Percentiles rank a stretch among this genome's conserved stretches.
Conservation (phyloP, 2,888 invertebrate species). For the Eretmocerus hayati region DNA sequence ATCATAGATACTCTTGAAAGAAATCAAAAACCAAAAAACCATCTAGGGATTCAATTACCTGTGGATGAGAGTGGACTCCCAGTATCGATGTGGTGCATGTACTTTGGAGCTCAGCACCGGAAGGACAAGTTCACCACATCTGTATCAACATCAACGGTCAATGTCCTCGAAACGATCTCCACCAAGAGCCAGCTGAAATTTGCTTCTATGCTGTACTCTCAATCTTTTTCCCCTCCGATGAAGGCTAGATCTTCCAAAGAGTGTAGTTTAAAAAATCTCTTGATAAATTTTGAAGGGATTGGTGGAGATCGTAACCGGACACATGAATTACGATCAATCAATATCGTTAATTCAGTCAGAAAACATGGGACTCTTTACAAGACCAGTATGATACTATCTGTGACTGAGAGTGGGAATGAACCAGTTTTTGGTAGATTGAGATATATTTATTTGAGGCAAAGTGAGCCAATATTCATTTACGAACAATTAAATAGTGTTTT, state of each 20-base stretch:
- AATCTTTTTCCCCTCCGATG: not conserved
- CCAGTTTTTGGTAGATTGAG: no score
- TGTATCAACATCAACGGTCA: not conserved
- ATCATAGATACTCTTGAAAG: conserved; percentile 6
- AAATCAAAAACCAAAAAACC: conserved; percentile 15
- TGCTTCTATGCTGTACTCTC: not conserved
- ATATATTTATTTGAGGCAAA: no score
- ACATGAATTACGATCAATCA: no score
- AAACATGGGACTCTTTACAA: no score
- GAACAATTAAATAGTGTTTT: no score
- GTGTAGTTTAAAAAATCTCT: not conserved
- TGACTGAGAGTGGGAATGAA: no score
- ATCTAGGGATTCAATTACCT: conserved; percentile 2
- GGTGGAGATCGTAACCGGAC: no score
- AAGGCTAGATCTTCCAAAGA: not conserved
- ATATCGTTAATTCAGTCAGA: no score
- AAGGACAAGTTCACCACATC: not conserved
- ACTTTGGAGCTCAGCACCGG: not conserved
- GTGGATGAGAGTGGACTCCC: not conserved
- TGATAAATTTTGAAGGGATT: not conserved
- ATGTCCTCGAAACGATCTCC: not conserved
- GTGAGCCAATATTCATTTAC: no score
- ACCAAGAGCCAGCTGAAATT: not conserved
- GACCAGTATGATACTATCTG: no score
- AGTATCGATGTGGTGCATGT: not conserved